Percentiles rank a stretch among this genome's conserved stretches.
Evolutionary conservation across 1,140 invertebrate genomes (phyloP).

Genomic region (Reticulitermes speratus): DNA sequence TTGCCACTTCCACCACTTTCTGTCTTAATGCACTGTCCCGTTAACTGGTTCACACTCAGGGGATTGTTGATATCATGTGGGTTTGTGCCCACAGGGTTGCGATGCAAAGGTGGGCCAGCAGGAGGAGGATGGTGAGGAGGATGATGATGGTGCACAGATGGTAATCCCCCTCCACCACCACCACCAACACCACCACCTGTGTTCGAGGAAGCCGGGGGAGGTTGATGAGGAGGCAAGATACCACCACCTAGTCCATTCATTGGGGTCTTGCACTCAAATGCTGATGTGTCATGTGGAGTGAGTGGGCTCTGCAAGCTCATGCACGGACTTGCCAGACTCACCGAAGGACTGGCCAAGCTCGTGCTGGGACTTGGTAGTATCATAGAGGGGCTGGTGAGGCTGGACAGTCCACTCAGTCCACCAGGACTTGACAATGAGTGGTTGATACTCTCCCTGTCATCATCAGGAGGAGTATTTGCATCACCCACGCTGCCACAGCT

Average conservation of each 20-base stretch:
- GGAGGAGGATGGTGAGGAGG: constrained; percentile 40
- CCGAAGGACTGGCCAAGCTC: constrained; percentile 66
- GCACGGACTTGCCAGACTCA: constrained; percentile 57
- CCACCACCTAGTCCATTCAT: constrained; percentile 37
- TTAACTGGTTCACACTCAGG: constrained; percentile 82
- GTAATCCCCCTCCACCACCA: constrained; percentile 37
- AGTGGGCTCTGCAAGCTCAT: constrained; percentile 54
- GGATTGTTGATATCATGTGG: constrained; percentile 89
- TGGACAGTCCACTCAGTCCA: constrained; percentile 71
- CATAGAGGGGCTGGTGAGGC: constrained; percentile 71
- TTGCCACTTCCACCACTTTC: constrained; percentile 39
- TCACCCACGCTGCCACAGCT: constrained; percentile 74
- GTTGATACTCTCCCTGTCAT: constrained; percentile 62
- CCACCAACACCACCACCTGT: constrained; percentile 36
- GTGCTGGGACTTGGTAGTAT: constrained; percentile 64
- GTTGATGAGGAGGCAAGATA: constrained; percentile 30
- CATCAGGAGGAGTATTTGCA: constrained; percentile 64
- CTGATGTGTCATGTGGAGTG: constrained; percentile 48
- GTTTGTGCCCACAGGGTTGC: constrained; percentile 84
- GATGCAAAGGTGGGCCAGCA: constrained; percentile 51
- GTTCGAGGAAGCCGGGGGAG: constrained; percentile 39
- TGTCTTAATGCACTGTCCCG: constrained; percentile 68
- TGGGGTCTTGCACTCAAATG: constrained; percentile 42
- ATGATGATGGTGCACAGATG: constrained; percentile 39
- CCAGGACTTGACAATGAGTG: constrained; percentile 76